These are phyloP conservation scores for Takifugu rubripes DNA, from an alignment of 2,797 vertebrate species.

Conservation along the genomic window DNA sequence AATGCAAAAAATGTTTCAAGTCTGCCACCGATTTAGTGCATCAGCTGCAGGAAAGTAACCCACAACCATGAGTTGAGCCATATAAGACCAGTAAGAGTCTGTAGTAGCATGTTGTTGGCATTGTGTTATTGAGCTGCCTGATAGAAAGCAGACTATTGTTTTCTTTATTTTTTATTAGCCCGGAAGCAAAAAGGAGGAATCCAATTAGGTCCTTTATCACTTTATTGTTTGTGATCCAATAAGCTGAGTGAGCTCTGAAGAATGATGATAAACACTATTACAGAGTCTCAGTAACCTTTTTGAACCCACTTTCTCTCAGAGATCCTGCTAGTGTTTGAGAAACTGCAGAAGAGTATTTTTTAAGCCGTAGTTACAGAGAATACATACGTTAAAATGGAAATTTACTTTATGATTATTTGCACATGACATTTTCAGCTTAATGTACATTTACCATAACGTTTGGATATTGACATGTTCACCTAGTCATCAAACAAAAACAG, in stretches of 20 bases:
- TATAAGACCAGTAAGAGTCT: no score
- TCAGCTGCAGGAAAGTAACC: no score
- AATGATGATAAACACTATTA: slow-evolving; percentile 8
- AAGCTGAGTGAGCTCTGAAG: slow-evolving; percentile 26
- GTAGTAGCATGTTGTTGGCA: no score
- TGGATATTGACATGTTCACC: not conserved
- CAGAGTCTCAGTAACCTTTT: slow-evolving; percentile 6
- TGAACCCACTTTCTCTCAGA: not conserved
- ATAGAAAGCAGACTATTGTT: no score
- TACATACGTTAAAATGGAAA: not conserved
- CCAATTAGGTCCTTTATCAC: slow-evolving; percentile 34
- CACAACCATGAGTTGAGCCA: no score
- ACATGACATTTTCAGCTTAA: not conserved
- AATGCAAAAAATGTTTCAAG: no score
- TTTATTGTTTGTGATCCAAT: slow-evolving; percentile 42
- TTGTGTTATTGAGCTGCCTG: no score
- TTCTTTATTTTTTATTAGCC: no score
- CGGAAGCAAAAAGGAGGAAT: slow-evolving; percentile 9
- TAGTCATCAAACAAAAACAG: not conserved
- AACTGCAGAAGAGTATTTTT: slow-evolving; percentile 1
- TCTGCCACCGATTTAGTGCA: no score
- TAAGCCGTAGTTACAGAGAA: slow-evolving; percentile 27
- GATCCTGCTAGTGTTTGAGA: slow-evolving; percentile 7
- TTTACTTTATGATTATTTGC: not conserved
- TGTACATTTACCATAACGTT: not conserved